Base-by-base conservation (phyloP, 1,140 invertebrate genomes). In the Sitobion miscanthi region DNA sequence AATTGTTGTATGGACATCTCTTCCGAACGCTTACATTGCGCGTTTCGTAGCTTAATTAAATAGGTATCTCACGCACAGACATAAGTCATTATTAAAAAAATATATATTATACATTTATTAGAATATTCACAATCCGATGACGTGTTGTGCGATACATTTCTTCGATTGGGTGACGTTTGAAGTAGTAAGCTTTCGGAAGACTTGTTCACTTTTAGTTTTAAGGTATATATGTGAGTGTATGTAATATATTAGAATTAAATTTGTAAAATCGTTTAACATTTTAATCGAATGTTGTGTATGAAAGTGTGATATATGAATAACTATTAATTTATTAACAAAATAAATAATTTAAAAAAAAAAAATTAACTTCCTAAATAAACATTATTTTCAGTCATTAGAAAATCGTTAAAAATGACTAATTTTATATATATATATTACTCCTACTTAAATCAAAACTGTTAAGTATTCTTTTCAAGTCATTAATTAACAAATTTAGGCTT, bases 261-360 rank as follows among this genome's bases (percentile, higher is more conserved):
- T 57, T 93, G 82, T 86, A 93, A 86, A 93, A 93, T 93, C 91
- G 82, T 85, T 85, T 85, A 92, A 92, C 77, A 54, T 85, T 83
- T 85, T 90, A 85, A 52, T 93, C 49, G 82, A 86, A 93, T 93
- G 91, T 93, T 93, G 35, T 93, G 91, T 93, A 86, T 85, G 91
- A 93, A 86, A 93, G 91, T 93, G 91, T 93, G 91, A 93, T 93
- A 93, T 86, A 83, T 85, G 30, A 82, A 47, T 85, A 93, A 93
- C 91, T 93, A 93, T 93, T 93, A 93, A 93, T 93, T 93, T 93
- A 93, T 93, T 93, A 93, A 93, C 91, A 93, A 93, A 93, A 86
- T 52, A 93, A 91, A 92, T 52, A 85, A 42, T 52, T 82, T 49
- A 82, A 91, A 85, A 52, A 30, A 30, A 49, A 85, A 86, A 52